Evolutionary conservation across 37 sponge, comb jelly and placozoan genomes (phyloP).

Genomic region (Geodia barretti): DNA sequence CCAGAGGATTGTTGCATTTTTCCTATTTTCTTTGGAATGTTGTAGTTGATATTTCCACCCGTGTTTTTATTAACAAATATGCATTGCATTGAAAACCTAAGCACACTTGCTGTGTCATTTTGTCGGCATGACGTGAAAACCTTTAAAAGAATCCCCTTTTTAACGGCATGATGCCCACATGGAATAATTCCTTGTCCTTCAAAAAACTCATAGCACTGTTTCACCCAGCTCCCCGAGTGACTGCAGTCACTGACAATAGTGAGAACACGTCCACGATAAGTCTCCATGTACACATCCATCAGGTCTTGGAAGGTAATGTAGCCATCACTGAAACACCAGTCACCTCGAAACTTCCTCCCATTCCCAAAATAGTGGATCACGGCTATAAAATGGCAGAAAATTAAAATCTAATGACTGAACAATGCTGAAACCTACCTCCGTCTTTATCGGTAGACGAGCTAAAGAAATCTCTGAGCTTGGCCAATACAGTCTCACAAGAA

Average conservation of each 20-base stretch:
- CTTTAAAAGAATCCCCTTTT: slow-evolving; percentile 58
- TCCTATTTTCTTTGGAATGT: neutral
- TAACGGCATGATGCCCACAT: slow-evolving; percentile 67
- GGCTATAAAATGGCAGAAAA: too few relatives aligned
- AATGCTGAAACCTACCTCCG: too few relatives aligned
- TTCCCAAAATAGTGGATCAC: slow-evolving; percentile 67
- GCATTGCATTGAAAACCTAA: neutral
- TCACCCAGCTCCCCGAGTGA: slow-evolving; percentile 64
- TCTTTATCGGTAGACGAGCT: too few relatives aligned
- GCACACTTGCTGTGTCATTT: slow-evolving; percentile 9
- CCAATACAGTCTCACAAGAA: too few relatives aligned
- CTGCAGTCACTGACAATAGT: slow-evolving; percentile 64
- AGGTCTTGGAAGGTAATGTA: slow-evolving; percentile 56
- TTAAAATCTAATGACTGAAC: too few relatives aligned
- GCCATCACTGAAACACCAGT: slow-evolving; percentile 84
- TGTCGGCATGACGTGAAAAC: slow-evolving; percentile 53
- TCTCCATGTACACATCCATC: slow-evolving; percentile 38
- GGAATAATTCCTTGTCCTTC: slow-evolving; percentile 50
- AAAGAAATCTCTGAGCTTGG: too few relatives aligned
- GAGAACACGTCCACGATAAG: slow-evolving; percentile 44
- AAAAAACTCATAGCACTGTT: slow-evolving; percentile 13
- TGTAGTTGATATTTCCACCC: neutral
- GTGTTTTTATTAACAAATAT: neutral
- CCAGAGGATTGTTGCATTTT: neutral
- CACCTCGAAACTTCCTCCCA: slow-evolving; percentile 66